Base-by-base conservation (phyloP, 2,113 vertebrate species). In the Cygnus buccinator region DNA sequence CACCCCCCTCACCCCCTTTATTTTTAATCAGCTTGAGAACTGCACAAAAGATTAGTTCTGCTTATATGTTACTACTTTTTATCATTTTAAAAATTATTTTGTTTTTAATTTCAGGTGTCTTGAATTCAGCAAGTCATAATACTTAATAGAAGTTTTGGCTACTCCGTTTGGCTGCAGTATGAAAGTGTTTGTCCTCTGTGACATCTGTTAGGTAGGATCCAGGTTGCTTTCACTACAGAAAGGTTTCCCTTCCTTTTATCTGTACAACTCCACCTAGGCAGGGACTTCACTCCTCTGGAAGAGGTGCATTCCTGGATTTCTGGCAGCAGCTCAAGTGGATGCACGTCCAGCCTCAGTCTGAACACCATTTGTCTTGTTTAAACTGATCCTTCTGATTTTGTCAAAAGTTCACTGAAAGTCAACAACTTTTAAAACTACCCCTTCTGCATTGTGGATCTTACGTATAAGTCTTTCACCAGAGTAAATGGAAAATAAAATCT, bases 341-440 rank as follows among this genome's bases (percentile, higher is more conserved):
- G 39, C 4, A 1, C 21, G 59, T 22, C 44, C n/a, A 8, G 2
- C 23, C 2, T 20, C 9, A 5, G 28, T 54, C 37, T 6, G 37
- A 33, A 35, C 58, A 29, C n/a, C 0, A 0, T 26, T 66, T 6
- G 2, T 62, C n/a, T 58, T 3, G 0, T 63, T 31, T 67, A 44
- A 89, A 59, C 19, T 18, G 22, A 15, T 71, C 85, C n/a, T 83
- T 48, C 1, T 2, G n/a, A 67, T 91, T 72, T 79, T 82, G 20
- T 44, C 35, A 12, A 25, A 71, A 84, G 15, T 26, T 11, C 11
- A 67, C 18, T 0, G 1, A 21, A 2, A 68, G 48, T 16, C 35
- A 66, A 43, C 19, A 20, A 5, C 6, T 31, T 65, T 74, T 87
- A 57, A 57, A 72, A 31, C 11, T 35, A 20, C 3, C 17, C 10